Evolutionary conservation across 2,888 invertebrate genomes (phyloP), one percentile per base, ranked within the genome.

Genomic region (Hypselothyrea guttata): DNA sequence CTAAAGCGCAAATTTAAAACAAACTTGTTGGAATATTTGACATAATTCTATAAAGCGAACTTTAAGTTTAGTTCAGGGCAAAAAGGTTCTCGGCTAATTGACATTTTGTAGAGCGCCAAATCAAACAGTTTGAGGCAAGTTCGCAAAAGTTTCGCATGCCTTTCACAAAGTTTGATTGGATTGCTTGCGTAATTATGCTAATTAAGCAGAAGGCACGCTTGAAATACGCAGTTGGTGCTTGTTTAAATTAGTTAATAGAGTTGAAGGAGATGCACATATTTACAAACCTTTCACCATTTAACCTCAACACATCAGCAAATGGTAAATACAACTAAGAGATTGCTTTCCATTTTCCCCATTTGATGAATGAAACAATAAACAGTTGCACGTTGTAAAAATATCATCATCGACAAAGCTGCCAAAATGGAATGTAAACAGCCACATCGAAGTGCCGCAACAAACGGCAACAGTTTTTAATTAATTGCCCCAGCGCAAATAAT

Each of bases 381-480:
- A 35, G 37, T 15, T 40, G 18, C 33, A 59, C 52, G 35, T 49
- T 71, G 57, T 70, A 57, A 57, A 71, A 59, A 59, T 46, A 53
- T 70, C 44, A 48, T 22, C 22, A 22, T 67, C 44, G 56, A 67
- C 41, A 47, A 4, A 42, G 45, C 56, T 37, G 56, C 34, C 61
- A 48, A 55, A 71, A 56, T 44, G 47, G 37, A 74, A 69, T 47
- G 70, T 69, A 70, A 70, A 74, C 56, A 74, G 44, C 2, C n/a
- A 28, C 28, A 28, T 1, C 11, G 13, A 53, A 61, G 27, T 52
- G 49, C 57, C 31, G 35, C 4, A 40, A 38, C 47, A 51, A 53
- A 68, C 11, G 37, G 16, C 33, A 52, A 55, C 42, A 61, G 59
- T 61, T 76, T 81, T 68, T 15, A 66, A 81, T 77, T 84, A 66